A percentile compares a stretch with the other conserved stretches of the same genome.
Conservation (phyloP, 2,113 vertebrate species). For the Syngnathus scovelli region DNA sequence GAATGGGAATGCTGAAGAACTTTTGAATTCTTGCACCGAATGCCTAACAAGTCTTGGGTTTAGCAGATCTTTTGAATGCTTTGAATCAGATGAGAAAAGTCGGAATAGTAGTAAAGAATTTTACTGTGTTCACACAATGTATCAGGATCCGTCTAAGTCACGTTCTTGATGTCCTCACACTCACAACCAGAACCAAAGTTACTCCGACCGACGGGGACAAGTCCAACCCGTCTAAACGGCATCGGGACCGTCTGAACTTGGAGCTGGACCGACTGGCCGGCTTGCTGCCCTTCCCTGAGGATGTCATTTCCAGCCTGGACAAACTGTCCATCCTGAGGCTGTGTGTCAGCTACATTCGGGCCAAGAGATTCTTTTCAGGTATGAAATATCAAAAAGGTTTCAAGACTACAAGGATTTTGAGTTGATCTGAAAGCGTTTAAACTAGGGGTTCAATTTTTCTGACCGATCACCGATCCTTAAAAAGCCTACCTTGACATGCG, state of each 20-base stretch:
- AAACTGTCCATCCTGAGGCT: conserved; percentile 77
- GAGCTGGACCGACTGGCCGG: conserved; percentile 72
- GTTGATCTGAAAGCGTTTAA: too few relatives aligned
- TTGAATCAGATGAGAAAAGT: too few relatives aligned
- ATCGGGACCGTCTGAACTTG: conserved; percentile 72
- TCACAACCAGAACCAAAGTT: conserved; percentile 35
- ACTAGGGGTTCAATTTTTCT: too few relatives aligned
- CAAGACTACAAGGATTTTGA: too few relatives aligned
- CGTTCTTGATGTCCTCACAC: background rate
- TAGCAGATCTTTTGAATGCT: too few relatives aligned
- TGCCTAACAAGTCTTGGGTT: too few relatives aligned
- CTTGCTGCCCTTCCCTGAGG: conserved; percentile 74
- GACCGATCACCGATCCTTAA: too few relatives aligned
- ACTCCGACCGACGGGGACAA: conserved; percentile 56
- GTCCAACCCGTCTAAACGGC: conserved; percentile 78
- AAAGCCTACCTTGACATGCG: too few relatives aligned
- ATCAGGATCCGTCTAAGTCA: conserved; percentile 1
- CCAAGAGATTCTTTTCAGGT: conserved; percentile 76
- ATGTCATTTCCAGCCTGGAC: conserved; percentile 71
- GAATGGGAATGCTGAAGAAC: too few relatives aligned
- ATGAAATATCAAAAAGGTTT: background rate
- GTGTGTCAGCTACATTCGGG: conserved; percentile 76
- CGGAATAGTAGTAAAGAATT: too few relatives aligned
- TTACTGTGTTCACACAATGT: too few relatives aligned
- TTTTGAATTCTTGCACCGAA: too few relatives aligned